These are phyloP conservation scores for Kryphioiulus occultus DNA, from an alignment of 2,888 invertebrate species.

Conservation along the genomic window DNA sequence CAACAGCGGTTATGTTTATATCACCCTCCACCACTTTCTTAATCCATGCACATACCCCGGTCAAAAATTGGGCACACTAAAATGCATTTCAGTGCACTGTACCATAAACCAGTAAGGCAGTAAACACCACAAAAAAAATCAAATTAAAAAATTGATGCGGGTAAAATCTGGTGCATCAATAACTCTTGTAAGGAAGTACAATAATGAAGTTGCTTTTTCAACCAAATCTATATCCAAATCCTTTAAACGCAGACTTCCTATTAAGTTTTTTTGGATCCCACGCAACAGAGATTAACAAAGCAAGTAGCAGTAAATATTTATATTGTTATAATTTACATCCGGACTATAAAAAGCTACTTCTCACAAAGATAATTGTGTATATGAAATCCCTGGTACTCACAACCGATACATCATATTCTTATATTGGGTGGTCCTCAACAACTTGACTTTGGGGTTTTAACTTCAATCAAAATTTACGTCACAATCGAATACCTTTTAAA, in stretches of 20 bases:
- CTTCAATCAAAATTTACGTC: neutral
- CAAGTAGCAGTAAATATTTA: constrained; percentile 12
- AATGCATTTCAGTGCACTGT: neutral
- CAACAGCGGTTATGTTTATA: constrained; percentile 5
- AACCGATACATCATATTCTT: neutral
- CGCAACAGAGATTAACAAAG: constrained; percentile 4
- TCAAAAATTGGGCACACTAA: constrained; percentile 1
- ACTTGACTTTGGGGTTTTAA: neutral
- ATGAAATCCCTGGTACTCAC: neutral
- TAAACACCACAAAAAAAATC: neutral
- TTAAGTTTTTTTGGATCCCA: neutral
- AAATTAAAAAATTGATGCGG: constrained; percentile 10
- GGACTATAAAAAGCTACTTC: neutral
- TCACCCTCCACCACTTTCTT: neutral
- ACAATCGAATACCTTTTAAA: neutral
- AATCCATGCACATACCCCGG: neutral
- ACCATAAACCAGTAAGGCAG: constrained; percentile 8
- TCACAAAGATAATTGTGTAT: neutral
- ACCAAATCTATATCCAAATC: constrained; percentile 30
- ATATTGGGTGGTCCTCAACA: neutral
- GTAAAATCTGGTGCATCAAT: constrained; percentile 40
- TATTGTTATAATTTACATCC: constrained; percentile 22
- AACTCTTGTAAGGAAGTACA: constrained; percentile 6
- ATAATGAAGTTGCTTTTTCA: neutral
- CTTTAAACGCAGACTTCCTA: constrained; percentile 15